Evolutionary conservation across 2,113 vertebrate genomes (phyloP).

Genomic region (Rhinichthys klamathensis): DNA sequence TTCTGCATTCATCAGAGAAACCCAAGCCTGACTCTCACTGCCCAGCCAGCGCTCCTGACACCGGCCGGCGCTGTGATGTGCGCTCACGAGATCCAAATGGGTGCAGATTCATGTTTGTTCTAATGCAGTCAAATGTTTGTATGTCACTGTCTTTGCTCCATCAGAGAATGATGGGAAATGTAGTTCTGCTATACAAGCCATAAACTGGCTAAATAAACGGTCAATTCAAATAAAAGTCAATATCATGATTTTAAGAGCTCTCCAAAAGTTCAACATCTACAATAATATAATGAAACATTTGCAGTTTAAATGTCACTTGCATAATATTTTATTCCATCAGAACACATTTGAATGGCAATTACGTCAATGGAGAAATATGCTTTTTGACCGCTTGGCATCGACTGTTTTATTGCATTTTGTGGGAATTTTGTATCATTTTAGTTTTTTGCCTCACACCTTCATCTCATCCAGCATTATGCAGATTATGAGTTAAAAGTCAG

Average conservation of each 20-base stretch:
- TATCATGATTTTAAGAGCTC: not conserved
- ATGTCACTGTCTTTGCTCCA: not conserved
- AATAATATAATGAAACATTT: not conserved
- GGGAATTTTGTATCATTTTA: not conserved
- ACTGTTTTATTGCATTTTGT: not conserved
- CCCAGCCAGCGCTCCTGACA: not conserved
- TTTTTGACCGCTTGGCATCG: not conserved
- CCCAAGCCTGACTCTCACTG: not conserved
- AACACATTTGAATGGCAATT: not conserved
- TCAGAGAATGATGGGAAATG: not conserved
- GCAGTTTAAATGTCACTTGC: not conserved
- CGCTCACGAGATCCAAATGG: not conserved
- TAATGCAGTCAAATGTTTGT: not conserved
- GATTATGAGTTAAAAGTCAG: not conserved
- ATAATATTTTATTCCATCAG: not conserved
- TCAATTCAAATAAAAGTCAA: not conserved
- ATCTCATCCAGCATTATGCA: not conserved
- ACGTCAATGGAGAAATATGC: too few species aligned
- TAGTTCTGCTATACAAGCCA: not conserved
- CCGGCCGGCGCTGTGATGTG: not conserved
- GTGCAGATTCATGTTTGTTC: not conserved
- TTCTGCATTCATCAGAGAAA: conserved; percentile 59
- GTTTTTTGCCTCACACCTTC: not conserved
- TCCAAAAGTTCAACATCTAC: not conserved
- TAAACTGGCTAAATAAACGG: not conserved